A percentile compares a stretch with the other conserved stretches of the same genome.
These are phyloP conservation scores for Sebastes trivittatus DNA, from an alignment of 2,797 vertebrate genomes.

Conservation along the genomic window DNA sequence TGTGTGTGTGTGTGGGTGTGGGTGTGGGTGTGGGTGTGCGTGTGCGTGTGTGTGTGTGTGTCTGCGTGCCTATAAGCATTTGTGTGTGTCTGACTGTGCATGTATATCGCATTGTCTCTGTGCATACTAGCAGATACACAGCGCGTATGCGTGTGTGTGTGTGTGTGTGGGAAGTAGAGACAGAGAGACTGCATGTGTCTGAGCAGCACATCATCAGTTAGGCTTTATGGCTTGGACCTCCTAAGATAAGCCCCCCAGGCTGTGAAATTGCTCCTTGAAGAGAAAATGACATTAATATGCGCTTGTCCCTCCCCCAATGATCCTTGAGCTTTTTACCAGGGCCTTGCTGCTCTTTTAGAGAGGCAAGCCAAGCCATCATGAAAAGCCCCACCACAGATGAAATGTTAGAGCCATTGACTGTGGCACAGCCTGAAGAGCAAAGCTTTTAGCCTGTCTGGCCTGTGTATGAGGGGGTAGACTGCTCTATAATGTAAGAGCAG, in stretches of 20 bases:
- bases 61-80: slow-evolving; percentile 3
- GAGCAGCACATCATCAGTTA: slow-evolving; percentile 67
- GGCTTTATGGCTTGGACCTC: slow-evolving; percentile 74
- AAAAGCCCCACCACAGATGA: slow-evolving; percentile 66
- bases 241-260: slow-evolving; percentile 79
- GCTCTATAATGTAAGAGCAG: slow-evolving; percentile 59
- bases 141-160: not conserved
- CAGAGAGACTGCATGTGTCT: slow-evolving; percentile 45
- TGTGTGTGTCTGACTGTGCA: slow-evolving; percentile 21
- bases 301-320: slow-evolving; percentile 66
- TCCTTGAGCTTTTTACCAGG: slow-evolving; percentile 67
- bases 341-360: slow-evolving; percentile 72
- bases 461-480: slow-evolving; percentile 42
- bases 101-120: slow-evolving; percentile 43
- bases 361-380: slow-evolving; percentile 67
- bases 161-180: slow-evolving; percentile 12
- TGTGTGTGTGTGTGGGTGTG: not conserved
- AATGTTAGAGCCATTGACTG: slow-evolving; percentile 69
- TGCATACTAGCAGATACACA: slow-evolving; percentile 34
- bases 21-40: not conserved
- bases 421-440: slow-evolving; percentile 70
- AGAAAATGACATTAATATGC: slow-evolving; percentile 82
- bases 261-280: slow-evolving; percentile 81
- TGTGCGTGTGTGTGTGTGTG: not conserved
- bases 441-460: slow-evolving; percentile 76